These are phyloP conservation scores for Tapirus indicus DNA, from an alignment of 2,797 vertebrate genomes.

Conservation along the genomic window DNA sequence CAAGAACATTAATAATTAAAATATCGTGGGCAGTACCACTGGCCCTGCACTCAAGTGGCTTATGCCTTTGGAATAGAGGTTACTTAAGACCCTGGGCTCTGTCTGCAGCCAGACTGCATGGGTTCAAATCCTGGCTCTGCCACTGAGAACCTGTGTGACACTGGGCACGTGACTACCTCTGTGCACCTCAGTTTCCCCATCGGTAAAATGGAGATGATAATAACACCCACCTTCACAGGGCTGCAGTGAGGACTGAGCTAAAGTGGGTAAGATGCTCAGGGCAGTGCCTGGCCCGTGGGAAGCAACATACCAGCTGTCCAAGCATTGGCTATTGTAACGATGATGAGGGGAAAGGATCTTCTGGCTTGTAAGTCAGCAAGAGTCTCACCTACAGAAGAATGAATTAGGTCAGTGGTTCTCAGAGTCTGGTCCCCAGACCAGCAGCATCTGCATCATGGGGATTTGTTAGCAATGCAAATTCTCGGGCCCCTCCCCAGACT, in stretches of 20 bases:
- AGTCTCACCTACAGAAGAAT: neutral
- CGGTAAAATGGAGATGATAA: neutral
- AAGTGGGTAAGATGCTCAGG: neutral
- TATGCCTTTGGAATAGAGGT: neutral
- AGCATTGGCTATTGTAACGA: neutral
- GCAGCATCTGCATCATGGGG: neutral
- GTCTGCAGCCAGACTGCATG: neutral
- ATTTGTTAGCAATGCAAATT: neutral
- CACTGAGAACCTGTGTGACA: neutral
- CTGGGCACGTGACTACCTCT: rapidly evolving
- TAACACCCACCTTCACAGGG: rapidly evolving
- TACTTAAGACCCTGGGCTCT: neutral
- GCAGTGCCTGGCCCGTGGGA: rapidly evolving
- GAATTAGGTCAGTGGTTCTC: neutral
- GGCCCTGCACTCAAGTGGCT: neutral
- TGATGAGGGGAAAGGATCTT: no score
- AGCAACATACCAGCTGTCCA: rapidly evolving
- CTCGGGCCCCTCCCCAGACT: rapidly evolving
- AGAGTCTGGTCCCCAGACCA: neutral
- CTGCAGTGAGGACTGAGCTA: neutral
- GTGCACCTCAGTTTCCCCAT: neutral
- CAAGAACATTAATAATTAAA: neutral
- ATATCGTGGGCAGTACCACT: neutral
- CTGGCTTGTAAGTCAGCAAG: neutral
- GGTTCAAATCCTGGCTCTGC: neutral